Evolutionary conservation across 2,888 invertebrate species (phyloP).

Genomic region (Hylaea fasciaria): DNA sequence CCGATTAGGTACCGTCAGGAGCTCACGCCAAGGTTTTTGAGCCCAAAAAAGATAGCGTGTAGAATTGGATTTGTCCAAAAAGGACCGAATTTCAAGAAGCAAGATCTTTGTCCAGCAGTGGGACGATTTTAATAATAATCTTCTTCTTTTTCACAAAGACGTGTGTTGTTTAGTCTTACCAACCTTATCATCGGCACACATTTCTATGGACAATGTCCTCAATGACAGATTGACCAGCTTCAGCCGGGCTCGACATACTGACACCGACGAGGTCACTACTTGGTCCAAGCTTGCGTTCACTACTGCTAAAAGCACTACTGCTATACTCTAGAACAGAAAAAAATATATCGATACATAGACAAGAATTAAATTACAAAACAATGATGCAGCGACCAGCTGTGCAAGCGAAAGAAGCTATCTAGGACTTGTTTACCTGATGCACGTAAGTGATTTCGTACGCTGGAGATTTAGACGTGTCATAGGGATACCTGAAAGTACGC

Average conservation of each 20-base stretch:
- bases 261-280: conserved; percentile 55
- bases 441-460: conserved; percentile 69
- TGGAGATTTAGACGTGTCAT: conserved; percentile 66
- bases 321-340: conserved; percentile 47
- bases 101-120: no score
- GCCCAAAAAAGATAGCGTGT: no score
- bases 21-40: no score
- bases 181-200: conserved; percentile 28
- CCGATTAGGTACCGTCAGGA: no score
- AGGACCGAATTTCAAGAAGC: no score
- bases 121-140: no score
- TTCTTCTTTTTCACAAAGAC: no score
- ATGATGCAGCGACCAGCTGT: no score
- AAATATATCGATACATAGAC: neutral
- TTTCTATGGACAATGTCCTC: conserved; percentile 50
- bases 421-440: conserved; percentile 48
- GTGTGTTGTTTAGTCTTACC: no score
- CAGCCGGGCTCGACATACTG: conserved; percentile 69
- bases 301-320: conserved; percentile 60
- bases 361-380: no score
- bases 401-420: neutral
- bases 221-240: conserved; percentile 65
- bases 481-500: conserved; percentile 72
- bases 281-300: conserved; percentile 73
- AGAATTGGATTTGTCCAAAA: no score